Percentiles rank a stretch among this genome's conserved stretches.
These are phyloP conservation scores for Schizotus pectinicornis DNA, from an alignment of 2,888 invertebrate genomes.

Conservation along the genomic window DNA sequence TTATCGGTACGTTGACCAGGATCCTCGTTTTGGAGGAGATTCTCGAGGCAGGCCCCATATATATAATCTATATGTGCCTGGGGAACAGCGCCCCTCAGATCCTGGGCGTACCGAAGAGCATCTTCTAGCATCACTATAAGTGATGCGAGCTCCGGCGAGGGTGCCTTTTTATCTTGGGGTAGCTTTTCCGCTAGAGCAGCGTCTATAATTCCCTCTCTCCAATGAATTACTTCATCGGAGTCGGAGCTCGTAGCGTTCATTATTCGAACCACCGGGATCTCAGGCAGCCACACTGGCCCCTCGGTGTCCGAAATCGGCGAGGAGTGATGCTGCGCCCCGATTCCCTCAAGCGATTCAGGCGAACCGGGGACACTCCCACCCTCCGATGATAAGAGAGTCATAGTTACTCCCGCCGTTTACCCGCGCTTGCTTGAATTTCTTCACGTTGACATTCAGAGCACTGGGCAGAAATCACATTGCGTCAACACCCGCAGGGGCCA, in stretches of 20 bases:
- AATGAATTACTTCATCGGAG: constrained; percentile 8
- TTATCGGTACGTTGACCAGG: neutral
- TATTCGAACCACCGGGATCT: neutral
- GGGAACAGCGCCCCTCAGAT: constrained; percentile 16
- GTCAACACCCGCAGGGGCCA: no score
- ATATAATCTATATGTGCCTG: constrained; percentile 27
- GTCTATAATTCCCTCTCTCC: constrained; percentile 7
- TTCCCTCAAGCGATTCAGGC: no score
- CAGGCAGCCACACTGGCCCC: no score
- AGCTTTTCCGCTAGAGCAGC: constrained; percentile 3
- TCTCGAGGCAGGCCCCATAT: neutral
- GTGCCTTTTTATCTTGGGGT: constrained; percentile 13
- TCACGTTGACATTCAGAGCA: no score
- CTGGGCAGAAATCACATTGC: no score
- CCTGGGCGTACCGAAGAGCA: constrained; percentile 16
- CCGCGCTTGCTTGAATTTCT: no score
- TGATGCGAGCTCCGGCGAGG: constrained; percentile 8
- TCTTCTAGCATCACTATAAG: constrained; percentile 18
- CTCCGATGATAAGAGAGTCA: no score
- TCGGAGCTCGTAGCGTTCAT: neutral
- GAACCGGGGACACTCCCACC: no score
- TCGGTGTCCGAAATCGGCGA: no score
- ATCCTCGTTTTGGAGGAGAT: neutral
- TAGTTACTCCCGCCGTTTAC: no score
- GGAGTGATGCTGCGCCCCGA: no score